Percentiles rank a stretch among this genome's conserved stretches.
These are phyloP conservation scores for Sarcophaga peregrina DNA, from an alignment of 1,140 invertebrate genomes.

Conservation along the genomic window DNA sequence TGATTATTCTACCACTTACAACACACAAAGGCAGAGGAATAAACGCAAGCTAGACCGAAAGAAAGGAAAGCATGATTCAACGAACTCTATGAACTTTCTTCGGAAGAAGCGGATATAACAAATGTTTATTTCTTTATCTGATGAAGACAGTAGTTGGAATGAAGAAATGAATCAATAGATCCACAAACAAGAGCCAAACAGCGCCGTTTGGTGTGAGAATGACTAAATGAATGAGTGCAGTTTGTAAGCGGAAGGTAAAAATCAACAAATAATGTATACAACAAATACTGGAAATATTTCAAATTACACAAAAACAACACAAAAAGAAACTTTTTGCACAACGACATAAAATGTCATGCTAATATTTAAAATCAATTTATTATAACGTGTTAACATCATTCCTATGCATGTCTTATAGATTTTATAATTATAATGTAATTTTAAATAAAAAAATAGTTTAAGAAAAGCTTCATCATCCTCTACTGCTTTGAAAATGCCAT, in stretches of 20 bases:
- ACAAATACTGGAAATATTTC: slow-evolving; percentile 6
- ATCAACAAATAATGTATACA: background rate
- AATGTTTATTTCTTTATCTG: slow-evolving; percentile 35
- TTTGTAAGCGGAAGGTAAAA: slow-evolving; percentile 17
- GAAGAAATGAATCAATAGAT: background rate
- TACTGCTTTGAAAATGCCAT: too few species aligned
- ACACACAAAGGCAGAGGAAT: background rate
- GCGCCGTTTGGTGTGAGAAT: background rate
- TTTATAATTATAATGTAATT: too few species aligned
- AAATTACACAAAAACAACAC: background rate
- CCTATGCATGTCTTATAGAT: too few species aligned
- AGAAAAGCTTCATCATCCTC: too few species aligned
- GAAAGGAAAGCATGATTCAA: slow-evolving; percentile 1
- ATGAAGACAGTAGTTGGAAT: slow-evolving; percentile 27
- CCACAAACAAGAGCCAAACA: background rate
- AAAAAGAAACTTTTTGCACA: too few species aligned
- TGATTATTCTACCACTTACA: slow-evolving; percentile 7
- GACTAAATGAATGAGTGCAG: slow-evolving; percentile 1
- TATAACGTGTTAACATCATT: too few species aligned
- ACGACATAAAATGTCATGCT: too few species aligned
- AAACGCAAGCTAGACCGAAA: background rate
- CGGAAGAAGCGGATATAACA: slow-evolving; percentile 12
- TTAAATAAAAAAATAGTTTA: too few species aligned
- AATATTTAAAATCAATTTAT: too few species aligned
- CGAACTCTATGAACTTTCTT: slow-evolving; percentile 34